Conservation (phyloP, 2,797 vertebrate genomes). For the Botia kubotai region DNA sequence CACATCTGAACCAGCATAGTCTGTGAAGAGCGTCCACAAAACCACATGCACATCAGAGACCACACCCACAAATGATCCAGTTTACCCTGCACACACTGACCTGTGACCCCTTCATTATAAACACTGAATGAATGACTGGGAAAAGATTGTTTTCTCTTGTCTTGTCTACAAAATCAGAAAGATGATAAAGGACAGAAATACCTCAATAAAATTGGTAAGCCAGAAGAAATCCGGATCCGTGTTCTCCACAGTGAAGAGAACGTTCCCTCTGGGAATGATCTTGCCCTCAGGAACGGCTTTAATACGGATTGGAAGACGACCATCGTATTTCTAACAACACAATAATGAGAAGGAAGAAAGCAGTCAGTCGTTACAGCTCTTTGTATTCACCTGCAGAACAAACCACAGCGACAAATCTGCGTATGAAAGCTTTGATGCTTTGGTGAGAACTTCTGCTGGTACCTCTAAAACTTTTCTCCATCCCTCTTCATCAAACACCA, state of each 20-base stretch:
- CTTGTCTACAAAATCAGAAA: background rate
- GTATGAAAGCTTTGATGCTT: background rate
- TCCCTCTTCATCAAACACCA: conserved; percentile 79
- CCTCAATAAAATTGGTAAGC: conserved; percentile 83
- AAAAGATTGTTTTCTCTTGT: background rate
- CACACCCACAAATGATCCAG: background rate
- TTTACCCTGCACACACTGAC: background rate
- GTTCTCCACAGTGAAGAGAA: conserved; percentile 84
- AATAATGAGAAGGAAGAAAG: conserved; percentile 11
- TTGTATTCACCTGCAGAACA: conserved; percentile 8
- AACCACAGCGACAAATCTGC: background rate
- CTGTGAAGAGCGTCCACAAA: conserved; percentile 60
- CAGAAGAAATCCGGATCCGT: conserved; percentile 81
- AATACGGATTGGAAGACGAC: conserved; percentile 79
- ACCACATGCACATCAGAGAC: conserved; percentile 20
- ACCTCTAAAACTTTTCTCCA: conserved; percentile 82
- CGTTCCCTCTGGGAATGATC: conserved; percentile 79
- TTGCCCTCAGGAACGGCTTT: conserved; percentile 81
- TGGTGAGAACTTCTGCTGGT: conserved; percentile 14
- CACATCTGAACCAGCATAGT: conserved; percentile 84
- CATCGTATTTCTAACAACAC: conserved; percentile 76
- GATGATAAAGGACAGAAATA: conserved; percentile 55
- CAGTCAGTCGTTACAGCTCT: conserved; percentile 7
- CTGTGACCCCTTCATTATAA: background rate
- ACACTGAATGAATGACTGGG: no score